phyloP scores from a whole-genome alignment of 1,140 invertebrate genomes.

The Ooceraea biroi region DNA sequence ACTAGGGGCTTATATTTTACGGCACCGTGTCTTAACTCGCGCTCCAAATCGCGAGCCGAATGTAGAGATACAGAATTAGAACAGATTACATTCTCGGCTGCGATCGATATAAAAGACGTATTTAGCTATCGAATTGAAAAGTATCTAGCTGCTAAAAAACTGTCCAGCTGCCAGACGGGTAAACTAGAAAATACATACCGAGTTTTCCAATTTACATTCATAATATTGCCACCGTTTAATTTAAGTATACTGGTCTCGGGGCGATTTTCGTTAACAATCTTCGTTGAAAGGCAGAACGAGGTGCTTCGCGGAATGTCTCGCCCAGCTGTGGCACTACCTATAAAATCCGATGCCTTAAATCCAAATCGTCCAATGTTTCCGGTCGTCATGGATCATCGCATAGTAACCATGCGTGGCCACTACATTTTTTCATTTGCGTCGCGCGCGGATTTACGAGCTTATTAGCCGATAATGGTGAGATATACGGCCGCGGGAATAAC shows the following conservation, averaged over 20 bases:
- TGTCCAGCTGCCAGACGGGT: too few species aligned
- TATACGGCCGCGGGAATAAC: constrained; percentile 72
- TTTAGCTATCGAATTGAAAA: background rate
- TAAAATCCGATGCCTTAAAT: constrained; percentile 39
- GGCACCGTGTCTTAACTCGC: constrained; percentile 38
- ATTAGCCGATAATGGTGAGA: constrained; percentile 79
- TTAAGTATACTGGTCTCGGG: too few species aligned
- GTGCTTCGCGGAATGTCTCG: background rate
- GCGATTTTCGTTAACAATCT: too few species aligned
- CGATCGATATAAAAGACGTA: background rate
- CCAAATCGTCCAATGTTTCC: constrained; percentile 54
- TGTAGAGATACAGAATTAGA: constrained; percentile 32
- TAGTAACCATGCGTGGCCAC: constrained; percentile 53
- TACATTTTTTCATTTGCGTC: constrained; percentile 77
- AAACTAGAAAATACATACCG: too few species aligned
- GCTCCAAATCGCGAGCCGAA: constrained; percentile 15
- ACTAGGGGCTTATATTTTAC: too few species aligned
- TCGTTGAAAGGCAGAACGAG: too few species aligned
- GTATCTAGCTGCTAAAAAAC: too few species aligned
- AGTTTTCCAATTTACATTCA: too few species aligned
- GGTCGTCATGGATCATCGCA: constrained; percentile 43
- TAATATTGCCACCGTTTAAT: too few species aligned
- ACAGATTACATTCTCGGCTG: constrained; percentile 1
- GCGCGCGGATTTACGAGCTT: constrained; percentile 72
- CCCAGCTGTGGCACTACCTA: background rate